Base-by-base conservation (phyloP, 2,113 vertebrate genomes). In the Ranitomeya imitator region DNA sequence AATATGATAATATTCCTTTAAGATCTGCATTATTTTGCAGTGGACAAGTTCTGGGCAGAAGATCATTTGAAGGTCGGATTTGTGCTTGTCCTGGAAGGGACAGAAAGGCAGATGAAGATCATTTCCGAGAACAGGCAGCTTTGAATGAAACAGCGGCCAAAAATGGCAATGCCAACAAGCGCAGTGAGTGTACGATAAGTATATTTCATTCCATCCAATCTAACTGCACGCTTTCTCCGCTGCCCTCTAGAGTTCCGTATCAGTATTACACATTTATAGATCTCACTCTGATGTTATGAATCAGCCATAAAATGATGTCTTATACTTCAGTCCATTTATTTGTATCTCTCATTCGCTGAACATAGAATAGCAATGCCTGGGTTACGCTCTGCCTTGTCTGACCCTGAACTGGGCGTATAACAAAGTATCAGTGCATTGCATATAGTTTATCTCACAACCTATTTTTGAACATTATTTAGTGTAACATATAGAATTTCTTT, bases 61-160 rank as follows among this genome's bases (percentile, higher is more conserved):
- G 97, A 90, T 97, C 97, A 4, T 98, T 98, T 13, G 97, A 98
- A 92, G 97, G 96, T 7, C 95, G 98, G 89, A 99, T 99, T 93
- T 99, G 98, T 0, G 98, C 98, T 18, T 99, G 98, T 88, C 98
- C 98, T 0, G 98, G 98, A 79, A 94, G 98, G 23, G 98, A 99
- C 91, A 95, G 98, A 0, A 99, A 99, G 89, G 98, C 98, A 0
- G 98, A 99, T 0, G 98, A 99, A 87, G 98, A 99, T 88, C 98
- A 99, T 91, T 97, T 94, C 93, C 96, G 97, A 1, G 98, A 99
- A 91, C 98, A 99, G 86, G 98, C 99, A 88, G 96, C 96, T 2
- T 92, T 99, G 89, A 99, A 95, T 0, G 98, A 99, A 52, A 99
- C 86, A 0, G 93, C 97, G 0, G 91, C 94, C 4, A 99, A 99